Evolutionary conservation across 2,113 vertebrate genomes (phyloP), one percentile per base, ranked within the genome.

Genomic region (Forbesichthys papilliferus): DNA sequence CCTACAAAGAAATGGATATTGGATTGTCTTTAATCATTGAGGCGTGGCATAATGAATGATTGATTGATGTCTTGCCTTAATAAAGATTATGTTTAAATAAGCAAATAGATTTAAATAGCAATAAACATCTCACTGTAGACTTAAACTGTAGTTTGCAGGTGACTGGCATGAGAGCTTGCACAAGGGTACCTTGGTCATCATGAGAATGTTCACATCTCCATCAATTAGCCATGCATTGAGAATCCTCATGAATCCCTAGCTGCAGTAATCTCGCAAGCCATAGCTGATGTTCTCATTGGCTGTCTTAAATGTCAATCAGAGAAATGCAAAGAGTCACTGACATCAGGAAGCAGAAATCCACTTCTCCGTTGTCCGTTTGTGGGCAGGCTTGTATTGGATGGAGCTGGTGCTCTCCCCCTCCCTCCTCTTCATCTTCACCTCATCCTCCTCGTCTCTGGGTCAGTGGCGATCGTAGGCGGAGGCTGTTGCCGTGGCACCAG

Each of bases 381-480:
- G 63, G 75, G 73, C 71, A 78, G 75, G 69, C 68, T 81, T 77
- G 69, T 75, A 75, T 81, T 77, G 82, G 82, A 67, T 51, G 3
- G 73, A 83, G 81, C 84, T 88, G 82, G 88, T 89, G 88, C 86
- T 91, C 80, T 81, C 85, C 79, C 85, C 66, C 64, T 75, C 73
- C 76, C 56, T 60, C 51, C 62, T 71, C 56, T 36, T 69, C 77
- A 56, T 16, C 33, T 33, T 55, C 61, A 75, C 70, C 14, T 71
- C 47, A 14, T 74, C 61, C 59, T 78, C 71, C 66, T 82, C 73
- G 46, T 70, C 64, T 83, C 65, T 77, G 34, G 63, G 91, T 97
- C 96, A 98, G 93, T 98, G 97, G 36, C 96, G 96, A 79, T 98
- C 96, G 0, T 99, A 98, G 82, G 96, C 94, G 0, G 95, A 89